Percentiles rank a stretch among this genome's conserved stretches.
Conservation (phyloP, 2,113 vertebrate species). For the Bombycilla garrulus region DNA sequence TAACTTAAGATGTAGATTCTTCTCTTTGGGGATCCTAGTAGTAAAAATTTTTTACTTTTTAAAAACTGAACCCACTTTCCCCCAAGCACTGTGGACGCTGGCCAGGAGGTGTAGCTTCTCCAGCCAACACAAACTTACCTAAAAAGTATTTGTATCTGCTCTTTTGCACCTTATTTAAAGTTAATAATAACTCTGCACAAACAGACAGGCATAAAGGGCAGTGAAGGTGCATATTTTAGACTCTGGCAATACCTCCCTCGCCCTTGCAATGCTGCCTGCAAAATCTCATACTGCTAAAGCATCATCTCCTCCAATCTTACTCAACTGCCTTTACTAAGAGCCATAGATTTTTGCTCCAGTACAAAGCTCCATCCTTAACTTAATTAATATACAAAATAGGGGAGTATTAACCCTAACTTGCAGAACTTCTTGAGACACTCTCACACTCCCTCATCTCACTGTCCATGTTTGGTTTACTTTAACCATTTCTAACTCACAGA, state of each 20-base stretch:
- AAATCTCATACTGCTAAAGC: not conserved
- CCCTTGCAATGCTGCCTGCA: not conserved
- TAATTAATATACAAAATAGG: not conserved
- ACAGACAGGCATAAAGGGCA: not conserved
- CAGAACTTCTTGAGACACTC: not conserved
- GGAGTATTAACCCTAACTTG: not conserved
- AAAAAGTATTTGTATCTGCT: not conserved
- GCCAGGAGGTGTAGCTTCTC: not conserved
- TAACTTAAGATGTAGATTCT: not conserved
- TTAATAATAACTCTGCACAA: not conserved
- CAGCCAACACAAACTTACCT: not conserved
- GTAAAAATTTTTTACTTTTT: not conserved
- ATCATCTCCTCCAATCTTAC: not conserved
- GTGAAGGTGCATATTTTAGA: not conserved
- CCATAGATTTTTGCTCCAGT: not conserved
- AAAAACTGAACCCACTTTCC: not conserved
- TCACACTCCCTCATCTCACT: not conserved
- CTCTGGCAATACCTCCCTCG: not conserved
- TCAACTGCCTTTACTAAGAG: not conserved
- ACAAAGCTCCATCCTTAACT: not conserved
- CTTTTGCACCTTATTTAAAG: not conserved
- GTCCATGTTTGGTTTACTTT: not conserved
- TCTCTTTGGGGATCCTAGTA: not conserved
- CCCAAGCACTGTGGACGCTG: accelerated
- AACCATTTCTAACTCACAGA: not conserved